Evolutionary conservation across 2,888 invertebrate species (phyloP), one percentile per base, ranked within the genome.

Genomic region (Druceiella hillmani): DNA sequence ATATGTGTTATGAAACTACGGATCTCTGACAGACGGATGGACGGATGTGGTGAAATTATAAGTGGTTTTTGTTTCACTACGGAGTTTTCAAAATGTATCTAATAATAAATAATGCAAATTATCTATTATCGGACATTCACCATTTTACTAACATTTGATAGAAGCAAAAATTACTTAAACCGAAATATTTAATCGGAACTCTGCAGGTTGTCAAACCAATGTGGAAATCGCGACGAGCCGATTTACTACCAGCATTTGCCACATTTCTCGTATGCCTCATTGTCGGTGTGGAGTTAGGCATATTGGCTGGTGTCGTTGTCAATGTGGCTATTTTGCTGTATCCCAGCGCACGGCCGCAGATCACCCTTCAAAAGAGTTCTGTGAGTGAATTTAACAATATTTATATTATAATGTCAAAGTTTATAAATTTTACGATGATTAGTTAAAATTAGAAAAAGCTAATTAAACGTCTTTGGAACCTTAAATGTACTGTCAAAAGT

Each of bases 211-310:
- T 89, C 1, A 84, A 85, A 51, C 84, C 88, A 1, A 82, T 89
- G 78, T 90, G 89, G 89, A 77, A 80, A 9, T 87, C 87, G 1
- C 83, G 83, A 44, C 81, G 85, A 45, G 92, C 92, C 48, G 71
- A 88, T 46, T 58, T 87, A 2, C 75, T 87, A 3, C 87, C 91
- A 0, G 86, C 89, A 42, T 75, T 81, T 44, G 82, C 87, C 1
- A 93, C 93, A 1, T 92, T 94, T 59, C 66, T 87, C 0, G 62
- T 86, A 13, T 93, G 92, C 46, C 73, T 94, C 9, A 63, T 76
- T 0, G 76, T 88, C 40, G 91, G 92, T 2, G 90, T 91, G 0
- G 90, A 93, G 61, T 78, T 87, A 43, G 93, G 93, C 2, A 87
- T 94, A 46, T 62, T 90, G 9, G 75, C 85, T 12, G 91, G 91